Evolutionary conservation across 2,797 vertebrate species (phyloP).

Genomic region (Otus scops): DNA sequence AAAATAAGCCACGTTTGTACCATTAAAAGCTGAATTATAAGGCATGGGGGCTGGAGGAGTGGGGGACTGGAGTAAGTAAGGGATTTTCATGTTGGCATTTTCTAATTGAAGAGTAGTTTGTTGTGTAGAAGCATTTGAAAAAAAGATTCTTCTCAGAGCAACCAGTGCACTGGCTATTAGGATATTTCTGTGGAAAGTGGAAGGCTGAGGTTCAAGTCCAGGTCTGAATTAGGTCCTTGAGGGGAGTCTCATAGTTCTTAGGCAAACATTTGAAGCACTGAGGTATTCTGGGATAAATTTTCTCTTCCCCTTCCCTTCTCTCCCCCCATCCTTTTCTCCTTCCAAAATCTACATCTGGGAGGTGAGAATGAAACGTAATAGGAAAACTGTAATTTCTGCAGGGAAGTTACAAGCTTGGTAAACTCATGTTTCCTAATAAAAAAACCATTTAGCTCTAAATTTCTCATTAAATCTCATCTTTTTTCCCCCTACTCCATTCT

Average conservation of each 20-base stretch:
- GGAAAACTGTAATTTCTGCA: background rate
- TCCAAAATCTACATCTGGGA: background rate
- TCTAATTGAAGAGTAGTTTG: background rate
- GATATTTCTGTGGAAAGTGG: background rate
- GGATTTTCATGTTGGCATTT: background rate
- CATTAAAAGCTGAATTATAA: background rate
- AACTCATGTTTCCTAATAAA: background rate
- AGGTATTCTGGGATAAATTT: background rate
- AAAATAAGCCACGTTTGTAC: background rate
- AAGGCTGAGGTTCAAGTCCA: background rate
- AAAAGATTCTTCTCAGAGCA: background rate
- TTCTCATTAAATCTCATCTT: background rate
- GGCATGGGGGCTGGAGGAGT: accelerated
- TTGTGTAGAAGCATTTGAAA: background rate
- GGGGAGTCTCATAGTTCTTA: background rate
- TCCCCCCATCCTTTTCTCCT: background rate
- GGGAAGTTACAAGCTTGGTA: background rate
- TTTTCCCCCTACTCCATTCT: background rate
- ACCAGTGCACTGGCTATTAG: background rate
- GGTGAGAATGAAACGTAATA: background rate
- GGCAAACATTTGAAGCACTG: background rate
- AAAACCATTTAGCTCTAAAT: background rate
- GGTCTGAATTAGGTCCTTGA: background rate
- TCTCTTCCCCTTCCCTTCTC: background rate
- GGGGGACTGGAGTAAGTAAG: background rate